A percentile compares a stretch with the other conserved stretches of the same genome.
phyloP scores from a whole-genome alignment of 2,797 vertebrate genomes.

The Spinus pinus region DNA sequence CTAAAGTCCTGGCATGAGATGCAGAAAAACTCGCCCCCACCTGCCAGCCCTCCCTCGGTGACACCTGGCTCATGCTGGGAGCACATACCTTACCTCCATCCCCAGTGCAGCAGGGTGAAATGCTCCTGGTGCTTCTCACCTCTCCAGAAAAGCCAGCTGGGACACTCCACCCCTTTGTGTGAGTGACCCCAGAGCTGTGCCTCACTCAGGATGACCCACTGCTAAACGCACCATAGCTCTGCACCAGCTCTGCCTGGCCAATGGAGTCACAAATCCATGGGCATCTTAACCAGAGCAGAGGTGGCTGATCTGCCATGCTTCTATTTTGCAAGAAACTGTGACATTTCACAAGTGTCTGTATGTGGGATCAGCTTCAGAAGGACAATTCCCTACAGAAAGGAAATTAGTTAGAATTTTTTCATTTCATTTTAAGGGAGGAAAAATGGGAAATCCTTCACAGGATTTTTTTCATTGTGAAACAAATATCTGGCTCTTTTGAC shows the following conservation, averaged over 20 bases:
- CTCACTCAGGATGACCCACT: background rate
- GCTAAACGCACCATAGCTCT: background rate
- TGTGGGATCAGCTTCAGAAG: background rate
- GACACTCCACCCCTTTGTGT: background rate
- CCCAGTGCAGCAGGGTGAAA: background rate
- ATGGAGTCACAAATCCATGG: background rate
- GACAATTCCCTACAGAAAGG: background rate
- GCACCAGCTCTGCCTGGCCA: background rate
- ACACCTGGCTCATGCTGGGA: background rate
- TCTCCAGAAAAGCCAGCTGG: background rate
- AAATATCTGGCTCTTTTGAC: background rate
- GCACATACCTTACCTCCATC: background rate
- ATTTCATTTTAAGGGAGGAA: background rate
- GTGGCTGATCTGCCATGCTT: background rate
- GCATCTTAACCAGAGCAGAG: background rate
- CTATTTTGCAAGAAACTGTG: background rate
- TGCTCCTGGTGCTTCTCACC: background rate
- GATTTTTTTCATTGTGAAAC: background rate
- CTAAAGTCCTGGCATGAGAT: background rate
- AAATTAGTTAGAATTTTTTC: background rate
- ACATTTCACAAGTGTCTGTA: background rate
- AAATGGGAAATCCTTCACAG: background rate
- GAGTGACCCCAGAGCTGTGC: background rate
- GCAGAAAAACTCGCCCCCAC: background rate
- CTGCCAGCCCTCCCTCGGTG: background rate